Evolutionary conservation across 2,888 invertebrate species (phyloP).

Genomic region (Nowickia ferox): DNA sequence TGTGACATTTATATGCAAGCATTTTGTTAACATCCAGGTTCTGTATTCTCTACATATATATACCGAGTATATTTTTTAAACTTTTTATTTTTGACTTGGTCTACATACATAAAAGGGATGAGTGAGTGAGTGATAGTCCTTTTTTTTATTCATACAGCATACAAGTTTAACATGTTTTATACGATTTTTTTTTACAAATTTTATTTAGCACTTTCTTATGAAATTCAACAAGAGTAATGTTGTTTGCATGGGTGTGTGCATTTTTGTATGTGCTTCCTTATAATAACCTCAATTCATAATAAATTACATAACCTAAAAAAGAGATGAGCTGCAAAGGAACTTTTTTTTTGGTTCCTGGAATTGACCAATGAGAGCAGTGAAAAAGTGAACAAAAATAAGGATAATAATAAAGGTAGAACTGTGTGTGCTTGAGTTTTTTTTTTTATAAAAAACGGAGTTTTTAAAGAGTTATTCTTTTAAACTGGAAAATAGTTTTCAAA

Average conservation of each 20-base stretch:
- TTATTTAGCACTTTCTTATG: slow-evolving; percentile 41
- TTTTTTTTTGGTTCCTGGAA: slow-evolving; percentile 26
- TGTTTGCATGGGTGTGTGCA: slow-evolving; percentile 47
- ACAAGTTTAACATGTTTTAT: slow-evolving; percentile 62
- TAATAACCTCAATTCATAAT: slow-evolving; percentile 82
- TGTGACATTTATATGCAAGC: slow-evolving; percentile 55
- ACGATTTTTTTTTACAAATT: slow-evolving; percentile 22
- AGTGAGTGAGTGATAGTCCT: slow-evolving; percentile 47
- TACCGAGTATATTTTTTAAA: slow-evolving; percentile 8
- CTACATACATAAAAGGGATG: slow-evolving; percentile 38
- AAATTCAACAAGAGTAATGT: slow-evolving; percentile 63
- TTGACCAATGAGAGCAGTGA: slow-evolving; percentile 1
- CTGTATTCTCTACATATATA: slow-evolving; percentile 50
- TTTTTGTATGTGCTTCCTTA: slow-evolving; percentile 23
- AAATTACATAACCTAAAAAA: slow-evolving; percentile 75
- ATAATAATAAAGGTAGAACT: neutral
- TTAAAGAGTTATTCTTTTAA: no score
- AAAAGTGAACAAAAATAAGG: neutral
- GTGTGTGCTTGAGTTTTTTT: neutral
- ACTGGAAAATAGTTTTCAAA: no score
- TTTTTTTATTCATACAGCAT: slow-evolving; percentile 68
- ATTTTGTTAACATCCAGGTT: slow-evolving; percentile 67
- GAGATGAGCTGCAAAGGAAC: slow-evolving; percentile 14
- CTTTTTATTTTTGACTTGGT: slow-evolving; percentile 25
- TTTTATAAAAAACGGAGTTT: neutral